Conservation (phyloP, 2,888 invertebrate species). For the Blomia tropicalis region DNA sequence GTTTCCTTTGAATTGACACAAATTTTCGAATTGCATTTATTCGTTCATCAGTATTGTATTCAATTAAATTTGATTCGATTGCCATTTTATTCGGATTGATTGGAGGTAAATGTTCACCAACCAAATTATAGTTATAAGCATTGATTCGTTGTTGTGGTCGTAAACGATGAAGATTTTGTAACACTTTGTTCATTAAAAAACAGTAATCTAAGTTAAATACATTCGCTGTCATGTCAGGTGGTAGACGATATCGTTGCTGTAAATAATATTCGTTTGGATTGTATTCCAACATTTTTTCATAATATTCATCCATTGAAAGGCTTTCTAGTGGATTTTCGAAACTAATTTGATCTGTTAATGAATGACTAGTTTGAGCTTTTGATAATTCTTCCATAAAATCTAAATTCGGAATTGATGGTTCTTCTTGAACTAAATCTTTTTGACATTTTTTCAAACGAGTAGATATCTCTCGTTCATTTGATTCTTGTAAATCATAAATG, state of each 20-base stretch:
- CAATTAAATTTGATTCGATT: background rate
- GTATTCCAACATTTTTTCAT: background rate
- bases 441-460: background rate
- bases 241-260: background rate
- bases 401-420: background rate
- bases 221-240: conserved; percentile 19
- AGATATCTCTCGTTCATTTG: background rate
- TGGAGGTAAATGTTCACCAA: conserved; percentile 22
- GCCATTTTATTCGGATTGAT: conserved; percentile 6
- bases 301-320: background rate
- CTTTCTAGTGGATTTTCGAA: background rate
- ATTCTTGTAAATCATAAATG: conserved; percentile 14
- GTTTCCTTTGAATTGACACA: conserved; percentile 16
- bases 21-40: conserved; percentile 22
- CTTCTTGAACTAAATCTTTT: background rate
- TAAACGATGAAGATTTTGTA: conserved; percentile 16
- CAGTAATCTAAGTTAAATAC: conserved; percentile 16
- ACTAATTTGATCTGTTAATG: background rate
- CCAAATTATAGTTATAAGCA: conserved; percentile 7
- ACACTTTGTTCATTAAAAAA: conserved; percentile 16
- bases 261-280: background rate
- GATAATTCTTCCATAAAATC: background rate
- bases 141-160: conserved; percentile 12
- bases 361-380: no score
- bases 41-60: conserved; percentile 17